Evolutionary conservation across 2,113 vertebrate genomes (phyloP), one percentile per base, ranked within the genome.

Genomic region (Toxotes jaculatrix): DNA sequence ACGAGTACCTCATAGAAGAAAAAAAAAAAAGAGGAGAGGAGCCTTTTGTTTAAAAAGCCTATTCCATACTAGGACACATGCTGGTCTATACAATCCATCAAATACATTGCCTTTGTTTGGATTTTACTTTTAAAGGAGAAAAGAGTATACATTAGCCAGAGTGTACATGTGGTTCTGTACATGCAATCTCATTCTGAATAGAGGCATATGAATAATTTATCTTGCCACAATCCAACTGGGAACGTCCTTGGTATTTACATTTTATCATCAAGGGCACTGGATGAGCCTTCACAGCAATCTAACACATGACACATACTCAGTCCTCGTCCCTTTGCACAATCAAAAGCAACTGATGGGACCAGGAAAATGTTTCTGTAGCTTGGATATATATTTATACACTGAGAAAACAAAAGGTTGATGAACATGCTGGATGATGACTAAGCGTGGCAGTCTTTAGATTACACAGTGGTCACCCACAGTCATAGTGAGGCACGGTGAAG

Each of bases 171-270:
- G 78, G 82, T 83, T 90, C 86, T 92, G 89, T 91, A 89, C 89
- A 93, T 89, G 82, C 89, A 92, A 91, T 92, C 82, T 89, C 87
- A 93, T 89, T 89, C 79, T 90, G 93, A 91, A 92, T 87, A 89
- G 86, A 92, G 79, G 77, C 83, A 42, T 91, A 95, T 95, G 93
- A 95, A 95, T 95, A 92, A 95, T 95, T 93, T 92, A 95, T 95
- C 93, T 85, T 72, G 74, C 87, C 90, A 93, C 85, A 90, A 90
- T 94, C 93, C 92, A 92, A 92, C 93, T 90, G 89, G 91, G 90
- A 90, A 89, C 75, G 90, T 92, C 95, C 94, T 94, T 95, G 94
- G 88, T 93, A 95, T 95, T 95, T 95, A 94, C 94, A 95, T 95
- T 95, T 95, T 93, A 93, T 94, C 94, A 92, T 94, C 94, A 94